Evolutionary conservation across 35 echinoderm and acorn worm genomes (phyloP).

Genomic region (Strongylocentrotus purpuratus): DNA sequence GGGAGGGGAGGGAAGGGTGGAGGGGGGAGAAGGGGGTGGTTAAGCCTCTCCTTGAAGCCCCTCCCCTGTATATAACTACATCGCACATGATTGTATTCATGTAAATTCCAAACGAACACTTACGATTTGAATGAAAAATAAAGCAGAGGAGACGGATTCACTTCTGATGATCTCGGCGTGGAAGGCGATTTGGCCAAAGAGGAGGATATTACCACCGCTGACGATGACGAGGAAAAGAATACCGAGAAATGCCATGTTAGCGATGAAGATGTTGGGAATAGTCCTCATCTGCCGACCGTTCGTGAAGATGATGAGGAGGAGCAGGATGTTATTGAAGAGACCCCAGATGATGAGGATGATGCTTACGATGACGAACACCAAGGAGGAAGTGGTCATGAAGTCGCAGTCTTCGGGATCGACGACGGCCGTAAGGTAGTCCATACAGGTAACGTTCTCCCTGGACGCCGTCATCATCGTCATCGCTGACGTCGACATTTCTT

Average conservation of each 20-base stretch:
- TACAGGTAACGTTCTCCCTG: background rate
- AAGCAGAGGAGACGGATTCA: background rate
- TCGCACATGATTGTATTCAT: background rate
- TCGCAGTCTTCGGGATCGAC: constrained; percentile 15
- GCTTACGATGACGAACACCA: constrained; percentile 14
- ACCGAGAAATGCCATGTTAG: constrained; percentile 21
- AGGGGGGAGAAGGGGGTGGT: too few relatives aligned
- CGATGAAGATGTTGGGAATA: constrained; percentile 12
- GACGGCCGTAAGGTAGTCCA: background rate
- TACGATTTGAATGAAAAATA: constrained; percentile 34
- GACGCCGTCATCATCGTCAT: background rate
- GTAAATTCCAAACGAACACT: background rate
- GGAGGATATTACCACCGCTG: background rate
- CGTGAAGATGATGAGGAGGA: background rate
- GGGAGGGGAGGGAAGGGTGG: too few relatives aligned
- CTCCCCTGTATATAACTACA: too few relatives aligned
- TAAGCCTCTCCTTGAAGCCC: too few relatives aligned
- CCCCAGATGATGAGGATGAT: constrained; percentile 7
- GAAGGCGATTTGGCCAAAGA: background rate
- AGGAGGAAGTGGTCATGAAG: background rate
- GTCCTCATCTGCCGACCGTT: constrained; percentile 25
- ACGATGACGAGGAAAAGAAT: constrained; percentile 10
- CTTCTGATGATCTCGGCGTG: background rate
- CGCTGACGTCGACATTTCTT: background rate
- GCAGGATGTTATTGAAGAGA: constrained; percentile 25